Base-by-base conservation (phyloP, 2,888 invertebrate species). In the Agrotis clavis region DNA sequence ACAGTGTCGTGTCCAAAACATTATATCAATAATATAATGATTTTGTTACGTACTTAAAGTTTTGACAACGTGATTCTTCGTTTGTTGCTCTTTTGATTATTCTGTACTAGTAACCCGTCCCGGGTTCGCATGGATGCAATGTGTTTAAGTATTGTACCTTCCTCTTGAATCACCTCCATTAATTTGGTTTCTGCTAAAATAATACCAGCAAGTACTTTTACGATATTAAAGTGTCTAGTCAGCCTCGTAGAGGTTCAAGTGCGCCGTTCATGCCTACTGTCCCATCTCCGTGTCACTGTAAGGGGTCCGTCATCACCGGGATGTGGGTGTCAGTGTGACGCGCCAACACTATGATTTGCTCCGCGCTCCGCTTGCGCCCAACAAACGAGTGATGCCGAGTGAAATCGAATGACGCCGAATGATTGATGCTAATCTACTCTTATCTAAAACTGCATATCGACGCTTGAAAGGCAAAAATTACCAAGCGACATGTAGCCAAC, bases 341-440 rank as follows among this genome's bases (percentile, higher is more conserved):
- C 89, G 91, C 86, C 88, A 90, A 89, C 91, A 94, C 96, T 96
- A 95, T 96, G 95, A 96, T 96, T 96, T 95, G 92, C 93, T 90
- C 93, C 93, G 87, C 94, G 96, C 90, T 95, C 91, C 93, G 95
- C 92, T 94, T 93, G 93, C 93, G 81, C 83, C 84, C 90, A 88
- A 94, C 95, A 94, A 93, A 94, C 92, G 93, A 94, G 92, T 76
- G 93, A 93, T 92, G 92, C 83, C 84, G 94, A 94, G 92, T 75
- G 93, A 93, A 92, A 92, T 82, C 84, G 85, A 89, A 77, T 69
- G 93, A 93, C 92, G 92, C 83, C 84, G 85, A 89, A 82, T 86
- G 86, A 84, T 85, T 85, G 86, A 85, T 85, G 85, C 92, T 92
- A 94, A 95, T 94, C 95, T 94, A 86, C 66, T 86, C 90, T n/a